Evolutionary conservation across 2,797 vertebrate genomes (phyloP).

Genomic region (Ctenosaura bakeri): DNA sequence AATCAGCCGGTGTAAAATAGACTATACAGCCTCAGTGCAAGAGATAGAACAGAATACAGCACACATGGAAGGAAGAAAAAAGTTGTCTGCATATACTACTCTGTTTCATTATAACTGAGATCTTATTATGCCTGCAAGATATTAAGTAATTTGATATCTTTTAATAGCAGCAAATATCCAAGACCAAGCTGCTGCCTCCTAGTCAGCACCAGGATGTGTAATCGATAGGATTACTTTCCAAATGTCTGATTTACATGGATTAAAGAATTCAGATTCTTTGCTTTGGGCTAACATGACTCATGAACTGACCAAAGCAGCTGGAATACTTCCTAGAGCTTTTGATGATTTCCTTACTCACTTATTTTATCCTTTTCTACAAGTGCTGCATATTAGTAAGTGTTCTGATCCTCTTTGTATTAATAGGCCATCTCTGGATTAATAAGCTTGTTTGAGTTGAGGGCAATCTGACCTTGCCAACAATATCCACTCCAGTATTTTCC

Average conservation of each 20-base stretch:
- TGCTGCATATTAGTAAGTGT: background rate
- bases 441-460: rapidly evolving
- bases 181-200: background rate
- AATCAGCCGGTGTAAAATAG: too few relatives aligned
- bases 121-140: background rate
- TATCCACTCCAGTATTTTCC: background rate
- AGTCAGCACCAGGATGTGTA: rapidly evolving
- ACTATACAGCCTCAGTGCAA: background rate
- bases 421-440: background rate
- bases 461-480: background rate
- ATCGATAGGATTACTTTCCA: conserved; percentile 18
- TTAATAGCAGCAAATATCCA: background rate
- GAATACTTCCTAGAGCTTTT: background rate
- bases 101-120: background rate
- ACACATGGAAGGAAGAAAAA: background rate
- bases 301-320: conserved; percentile 54
- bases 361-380: conserved; percentile 3
- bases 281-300: conserved; percentile 31
- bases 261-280: conserved; percentile 37
- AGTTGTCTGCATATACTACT: background rate
- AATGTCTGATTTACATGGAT: conserved; percentile 29
- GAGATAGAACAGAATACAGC: background rate
- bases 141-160: rapidly evolving
- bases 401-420: background rate
- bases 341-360: conserved; percentile 25